phyloP scores from a whole-genome alignment of 2,888 invertebrate species.

The Caenorhabditis parvicauda region DNA sequence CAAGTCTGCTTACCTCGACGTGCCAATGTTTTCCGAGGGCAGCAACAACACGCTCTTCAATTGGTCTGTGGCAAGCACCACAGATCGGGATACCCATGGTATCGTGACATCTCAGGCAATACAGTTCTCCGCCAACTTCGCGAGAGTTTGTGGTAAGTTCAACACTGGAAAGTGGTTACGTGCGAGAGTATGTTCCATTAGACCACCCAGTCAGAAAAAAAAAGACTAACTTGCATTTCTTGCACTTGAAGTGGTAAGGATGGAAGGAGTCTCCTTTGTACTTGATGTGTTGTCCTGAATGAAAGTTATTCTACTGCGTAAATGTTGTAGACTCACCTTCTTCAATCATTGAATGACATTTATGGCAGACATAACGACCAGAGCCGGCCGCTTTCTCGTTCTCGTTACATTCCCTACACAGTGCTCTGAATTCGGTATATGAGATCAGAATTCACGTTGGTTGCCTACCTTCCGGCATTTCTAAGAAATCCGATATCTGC shows the following conservation, averaged over 20 bases:
- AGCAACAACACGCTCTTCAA: slow-evolving; percentile 96
- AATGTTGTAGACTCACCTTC: too few relatives aligned
- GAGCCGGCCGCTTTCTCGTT: slow-evolving; percentile 88
- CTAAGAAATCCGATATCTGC: slow-evolving; percentile 93
- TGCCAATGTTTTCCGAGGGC: slow-evolving; percentile 98
- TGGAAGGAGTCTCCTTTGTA: slow-evolving; percentile 88
- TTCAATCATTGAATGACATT: slow-evolving; percentile 70
- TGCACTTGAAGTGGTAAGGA: slow-evolving; percentile 97
- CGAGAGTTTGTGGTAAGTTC: slow-evolving; percentile 93
- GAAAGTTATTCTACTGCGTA: too few relatives aligned
- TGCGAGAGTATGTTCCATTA: too few relatives aligned
- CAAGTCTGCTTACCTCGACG: slow-evolving; percentile 84
- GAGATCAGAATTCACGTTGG: background rate
- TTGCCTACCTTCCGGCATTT: slow-evolving; percentile 69
- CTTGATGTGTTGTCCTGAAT: slow-evolving; percentile 67
- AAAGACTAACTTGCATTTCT: slow-evolving; percentile 67
- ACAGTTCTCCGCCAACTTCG: slow-evolving; percentile 85
- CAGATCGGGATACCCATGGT: slow-evolving; percentile 83
- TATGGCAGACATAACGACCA: slow-evolving; percentile 80
- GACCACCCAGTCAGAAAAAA: background rate
- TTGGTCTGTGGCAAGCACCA: slow-evolving; percentile 95
- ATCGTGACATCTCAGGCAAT: slow-evolving; percentile 74
- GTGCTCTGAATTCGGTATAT: slow-evolving; percentile 70
- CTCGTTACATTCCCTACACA: slow-evolving; percentile 92
- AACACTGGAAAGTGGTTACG: slow-evolving; percentile 69